Evolutionary conservation across 2,797 vertebrate genomes (phyloP).

Genomic region (Fringilla coelebs): DNA sequence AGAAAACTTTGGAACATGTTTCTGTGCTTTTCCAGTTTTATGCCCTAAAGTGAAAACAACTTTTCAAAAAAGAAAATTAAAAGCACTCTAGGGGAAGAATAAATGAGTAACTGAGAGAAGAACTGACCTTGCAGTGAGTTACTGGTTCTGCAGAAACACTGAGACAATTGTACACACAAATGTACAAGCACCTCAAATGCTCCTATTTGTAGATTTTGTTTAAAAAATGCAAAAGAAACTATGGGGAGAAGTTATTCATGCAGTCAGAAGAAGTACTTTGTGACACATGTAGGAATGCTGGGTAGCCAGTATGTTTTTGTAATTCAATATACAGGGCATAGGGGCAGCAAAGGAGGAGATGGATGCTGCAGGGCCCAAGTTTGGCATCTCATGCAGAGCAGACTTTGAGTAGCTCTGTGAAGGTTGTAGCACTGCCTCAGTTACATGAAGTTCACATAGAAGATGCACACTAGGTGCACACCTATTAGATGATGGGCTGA

Average conservation of each 20-base stretch:
- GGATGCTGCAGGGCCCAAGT: neutral
- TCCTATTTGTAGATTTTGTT: neutral
- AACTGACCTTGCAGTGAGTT: neutral
- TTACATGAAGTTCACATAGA: accelerated
- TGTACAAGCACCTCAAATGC: neutral
- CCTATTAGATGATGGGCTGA: neutral
- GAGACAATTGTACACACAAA: no score
- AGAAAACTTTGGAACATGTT: neutral
- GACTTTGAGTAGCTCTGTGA: no score
- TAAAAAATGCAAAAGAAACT: neutral
- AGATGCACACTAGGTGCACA: neutral
- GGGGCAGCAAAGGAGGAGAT: neutral
- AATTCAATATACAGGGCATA: neutral
- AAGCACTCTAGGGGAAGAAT: neutral
- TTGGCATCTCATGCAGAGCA: neutral
- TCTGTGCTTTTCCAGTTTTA: neutral
- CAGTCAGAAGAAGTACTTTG: neutral
- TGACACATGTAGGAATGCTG: neutral
- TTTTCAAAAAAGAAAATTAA: neutral
- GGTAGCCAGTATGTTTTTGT: neutral
- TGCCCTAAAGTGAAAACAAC: neutral
- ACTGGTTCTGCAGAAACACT: neutral
- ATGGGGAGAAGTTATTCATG: neutral
- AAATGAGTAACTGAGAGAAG: neutral
- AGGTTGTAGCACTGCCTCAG: neutral